Base-by-base conservation (phyloP, 1,140 invertebrate species). In the Lordiphosa clarofinis region DNA sequence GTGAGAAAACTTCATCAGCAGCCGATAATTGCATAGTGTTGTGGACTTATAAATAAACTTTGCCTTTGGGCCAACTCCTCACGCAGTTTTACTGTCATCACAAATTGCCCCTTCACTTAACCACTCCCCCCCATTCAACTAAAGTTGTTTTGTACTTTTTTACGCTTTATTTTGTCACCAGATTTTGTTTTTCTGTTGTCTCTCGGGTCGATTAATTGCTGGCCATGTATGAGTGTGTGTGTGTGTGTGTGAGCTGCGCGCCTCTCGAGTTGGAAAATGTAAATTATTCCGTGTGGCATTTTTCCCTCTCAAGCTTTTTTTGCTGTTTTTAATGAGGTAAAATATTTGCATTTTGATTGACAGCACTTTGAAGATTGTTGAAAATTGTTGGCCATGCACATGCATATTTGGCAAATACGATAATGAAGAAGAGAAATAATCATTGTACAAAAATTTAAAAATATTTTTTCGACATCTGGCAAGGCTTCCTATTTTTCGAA, bases 281-380 rank as follows among this genome's bases (percentile, higher is more conserved):
- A 82, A 82, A 84, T 84, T 84, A 58, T 68, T 37, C 47, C 55
- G 36, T 47, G 42, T 74, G 37, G 65, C 50, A 54, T 69, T 62
- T 60, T 58, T 31, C 35, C 40, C 35, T 43, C 56, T 48, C 48
- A 13, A 50, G 33, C 38, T 37, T 43, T 35, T 73, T 84, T 84
- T 43, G 36, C 44, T 33, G 52, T 36, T 76, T 78, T 82, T 82
- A 82, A 82, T 82, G 78, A 84, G 76, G 68, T 44, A 49, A 38
- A 74, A 42, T 56, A 81, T 81, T 82, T 82, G 78, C 78, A 82
- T 82, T 82, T 82, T 82, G 78, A 82, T 82, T 82, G 78, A 82
- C 78, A 84, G 78, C 78, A 28, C 13, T 43, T 46, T 54, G 72
- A 72, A 75, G 72, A 75, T 75, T 75, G 76, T 76, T 60, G 56